Base-by-base conservation (phyloP, 2,888 invertebrate species). In the Apodemia duryi region DNA sequence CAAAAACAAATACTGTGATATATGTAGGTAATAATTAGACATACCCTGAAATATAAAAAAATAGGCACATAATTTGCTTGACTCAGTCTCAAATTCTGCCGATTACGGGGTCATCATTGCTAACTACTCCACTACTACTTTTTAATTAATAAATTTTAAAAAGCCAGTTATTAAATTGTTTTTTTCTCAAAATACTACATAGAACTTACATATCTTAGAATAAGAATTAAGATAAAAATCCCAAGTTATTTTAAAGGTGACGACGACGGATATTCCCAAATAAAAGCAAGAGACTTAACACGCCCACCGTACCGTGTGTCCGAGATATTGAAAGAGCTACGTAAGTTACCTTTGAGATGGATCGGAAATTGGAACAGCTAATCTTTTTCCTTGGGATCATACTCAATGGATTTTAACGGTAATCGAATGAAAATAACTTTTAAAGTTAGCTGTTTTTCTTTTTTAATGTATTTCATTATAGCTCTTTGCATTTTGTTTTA, bases 241-340 rank as follows among this genome's bases (percentile, higher is more conserved):
- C 9, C 5, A 28, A 54, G 29, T 5, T 54, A 54, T 29, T 54
- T 54, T 28, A 28, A 54, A 54, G 28, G 54, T 71, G 73, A 76
- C 76, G 75, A 70, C 69, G 73, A 68, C 77, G 78, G 79, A 79
- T 75, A 70, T 83, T 85, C 83, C 81, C 79, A 76, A 82, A 84
- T 84, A 83, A 83, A 81, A 79, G 70, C 71, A 63, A 64, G 54
- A 62, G 43, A 65, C 65, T 71, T 68, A 67, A 69, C 67, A 69
- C 67, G 63, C 68, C 61, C 63, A 65, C 57, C 51, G 51, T 61
- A 61, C 49, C 65, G 72, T 28, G 29, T 54, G 54, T 70, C 72
- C 65, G 67, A 72, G 73, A 76, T 79, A 78, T 83, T 79, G 78
- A 69, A 76, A 77, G 77, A 73, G 68, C 71, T 64, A 68, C 43